These are phyloP conservation scores for Laticauda laticaudata DNA, from an alignment of 2,113 vertebrate species.

Conservation along the genomic window DNA sequence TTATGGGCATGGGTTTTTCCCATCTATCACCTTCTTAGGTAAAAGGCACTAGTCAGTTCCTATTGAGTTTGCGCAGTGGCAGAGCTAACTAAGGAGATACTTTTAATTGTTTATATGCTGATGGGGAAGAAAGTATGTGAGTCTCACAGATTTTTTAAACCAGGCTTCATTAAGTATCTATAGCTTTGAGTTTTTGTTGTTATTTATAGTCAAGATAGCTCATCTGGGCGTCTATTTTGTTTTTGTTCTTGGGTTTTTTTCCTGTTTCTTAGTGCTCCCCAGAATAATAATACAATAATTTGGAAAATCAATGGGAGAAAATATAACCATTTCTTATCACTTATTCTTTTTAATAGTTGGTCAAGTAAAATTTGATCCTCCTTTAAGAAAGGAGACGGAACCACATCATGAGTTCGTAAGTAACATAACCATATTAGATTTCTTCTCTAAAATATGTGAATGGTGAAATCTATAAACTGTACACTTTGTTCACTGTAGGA, in stretches of 20 bases:
- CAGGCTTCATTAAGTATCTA: background rate
- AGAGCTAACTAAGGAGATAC: background rate
- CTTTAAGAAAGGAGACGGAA: constrained; percentile 92
- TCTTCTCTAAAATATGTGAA: background rate
- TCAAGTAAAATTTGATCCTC: constrained; percentile 96
- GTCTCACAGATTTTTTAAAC: background rate
- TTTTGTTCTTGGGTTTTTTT: background rate
- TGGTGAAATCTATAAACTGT: background rate
- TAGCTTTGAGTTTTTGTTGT: background rate
- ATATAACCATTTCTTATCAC: background rate
- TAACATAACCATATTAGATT: constrained; percentile 38
- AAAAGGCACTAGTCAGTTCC: background rate
- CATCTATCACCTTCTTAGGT: background rate
- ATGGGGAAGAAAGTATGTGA: background rate
- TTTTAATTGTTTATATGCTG: background rate
- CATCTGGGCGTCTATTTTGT: background rate
- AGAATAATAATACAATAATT: background rate
- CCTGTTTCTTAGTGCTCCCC: background rate
- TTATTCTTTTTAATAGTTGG: constrained; percentile 75
- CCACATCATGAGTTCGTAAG: constrained; percentile 96
- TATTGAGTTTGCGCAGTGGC: background rate
- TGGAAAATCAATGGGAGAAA: background rate
- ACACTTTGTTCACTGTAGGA: background rate
- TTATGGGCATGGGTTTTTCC: background rate
- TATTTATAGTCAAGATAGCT: background rate